phyloP scores from a whole-genome alignment of 2,888 invertebrate species.

The Idaea aversata region DNA sequence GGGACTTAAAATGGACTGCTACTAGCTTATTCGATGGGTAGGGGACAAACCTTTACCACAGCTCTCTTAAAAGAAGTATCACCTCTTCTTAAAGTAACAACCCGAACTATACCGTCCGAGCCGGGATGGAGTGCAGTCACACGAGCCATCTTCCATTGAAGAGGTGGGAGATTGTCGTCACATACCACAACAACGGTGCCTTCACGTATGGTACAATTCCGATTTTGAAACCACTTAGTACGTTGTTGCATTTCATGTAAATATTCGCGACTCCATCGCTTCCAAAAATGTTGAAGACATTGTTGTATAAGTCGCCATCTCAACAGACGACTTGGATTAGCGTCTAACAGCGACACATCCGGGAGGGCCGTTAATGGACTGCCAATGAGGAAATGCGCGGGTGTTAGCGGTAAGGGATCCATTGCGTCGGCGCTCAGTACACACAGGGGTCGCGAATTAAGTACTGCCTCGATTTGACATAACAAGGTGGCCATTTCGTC shows the following conservation, averaged over 20 bases:
- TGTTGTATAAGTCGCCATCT: constrained; percentile 25
- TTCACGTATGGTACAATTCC: constrained; percentile 6
- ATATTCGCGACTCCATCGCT: constrained; percentile 28
- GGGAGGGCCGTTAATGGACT: constrained; percentile 17
- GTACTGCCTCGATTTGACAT: too few species aligned
- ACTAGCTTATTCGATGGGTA: neutral
- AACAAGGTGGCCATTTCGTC: neutral
- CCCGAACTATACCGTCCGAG: constrained; percentile 19
- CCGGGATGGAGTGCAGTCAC: constrained; percentile 16
- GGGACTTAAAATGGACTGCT: too few species aligned
- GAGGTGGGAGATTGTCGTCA: constrained; percentile 17
- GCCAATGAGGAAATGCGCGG: constrained; percentile 19
- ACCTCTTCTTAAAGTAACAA: constrained; percentile 18
- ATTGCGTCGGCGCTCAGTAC: constrained; percentile 22
- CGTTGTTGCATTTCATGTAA: constrained; percentile 26
- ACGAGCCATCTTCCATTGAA: constrained; percentile 21
- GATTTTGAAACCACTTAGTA: constrained; percentile 21
- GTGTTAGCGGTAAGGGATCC: constrained; percentile 16
- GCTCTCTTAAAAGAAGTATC: constrained; percentile 10
- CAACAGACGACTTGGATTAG: constrained; percentile 10
- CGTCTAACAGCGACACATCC: constrained; percentile 7
- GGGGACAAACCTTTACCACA: constrained; percentile 11
- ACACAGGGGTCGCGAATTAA: neutral
- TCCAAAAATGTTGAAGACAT: constrained; percentile 32
- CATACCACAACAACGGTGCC: constrained; percentile 18